Evolutionary conservation across 1,140 invertebrate genomes (phyloP).

Genomic region (Apis cerana): DNA sequence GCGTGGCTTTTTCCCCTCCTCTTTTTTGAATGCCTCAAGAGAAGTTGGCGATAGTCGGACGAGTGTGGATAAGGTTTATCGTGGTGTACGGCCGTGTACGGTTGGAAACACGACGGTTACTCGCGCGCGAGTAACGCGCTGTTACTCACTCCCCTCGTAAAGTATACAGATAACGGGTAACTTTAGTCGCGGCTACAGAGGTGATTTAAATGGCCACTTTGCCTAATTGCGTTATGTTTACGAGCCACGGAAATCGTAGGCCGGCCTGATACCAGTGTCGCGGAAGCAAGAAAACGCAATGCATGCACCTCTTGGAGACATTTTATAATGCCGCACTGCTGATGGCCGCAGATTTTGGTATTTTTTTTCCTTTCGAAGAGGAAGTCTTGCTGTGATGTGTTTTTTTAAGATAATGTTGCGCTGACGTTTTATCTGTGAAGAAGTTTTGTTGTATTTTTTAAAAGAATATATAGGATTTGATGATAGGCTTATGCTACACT

Average conservation of each 20-base stretch:
- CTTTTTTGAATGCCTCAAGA: background rate
- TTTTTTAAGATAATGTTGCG: background rate
- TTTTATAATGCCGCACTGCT: background rate
- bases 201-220: conserved; percentile 65
- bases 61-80: conserved; percentile 46
- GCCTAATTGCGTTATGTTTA: conserved; percentile 70
- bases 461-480: background rate
- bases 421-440: background rate
- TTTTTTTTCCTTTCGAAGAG: background rate
- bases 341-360: background rate
- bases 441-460: background rate
- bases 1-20: background rate
- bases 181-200: conserved; percentile 30
- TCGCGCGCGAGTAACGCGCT: conserved; percentile 17
- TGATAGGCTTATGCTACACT: background rate
- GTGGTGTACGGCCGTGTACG: background rate
- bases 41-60: conserved; percentile 8
- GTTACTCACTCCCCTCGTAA: conserved; percentile 51
- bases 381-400: background rate
- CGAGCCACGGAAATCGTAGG: conserved; percentile 47
- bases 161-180: conserved; percentile 52
- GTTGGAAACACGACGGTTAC: background rate
- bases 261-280: conserved; percentile 28
- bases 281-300: background rate
- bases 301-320: background rate